Evolutionary conservation across 2,888 invertebrate genomes (phyloP).

Genomic region (Amiota minor): DNA sequence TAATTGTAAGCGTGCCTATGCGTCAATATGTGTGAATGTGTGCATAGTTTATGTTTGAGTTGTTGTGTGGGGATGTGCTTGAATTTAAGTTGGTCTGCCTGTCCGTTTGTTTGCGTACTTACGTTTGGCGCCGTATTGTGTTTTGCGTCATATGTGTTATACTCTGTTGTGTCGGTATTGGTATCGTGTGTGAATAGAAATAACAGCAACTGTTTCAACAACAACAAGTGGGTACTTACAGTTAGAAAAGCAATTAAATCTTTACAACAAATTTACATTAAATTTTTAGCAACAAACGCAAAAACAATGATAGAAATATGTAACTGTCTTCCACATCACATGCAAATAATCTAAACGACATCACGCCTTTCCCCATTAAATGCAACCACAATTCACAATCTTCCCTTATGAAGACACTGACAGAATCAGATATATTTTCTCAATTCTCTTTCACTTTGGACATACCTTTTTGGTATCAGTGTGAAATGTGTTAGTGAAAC

Average conservation of each 20-base stretch:
- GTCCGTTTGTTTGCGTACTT: conserved; percentile 12
- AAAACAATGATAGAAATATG: background rate
- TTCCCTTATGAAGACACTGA: too few species aligned
- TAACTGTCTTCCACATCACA: background rate
- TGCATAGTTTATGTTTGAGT: background rate
- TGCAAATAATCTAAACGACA: background rate
- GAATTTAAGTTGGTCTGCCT: background rate
- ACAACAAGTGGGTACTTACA: background rate
- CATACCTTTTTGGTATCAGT: too few species aligned
- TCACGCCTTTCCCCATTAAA: too few species aligned
- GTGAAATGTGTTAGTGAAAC: too few species aligned
- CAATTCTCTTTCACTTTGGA: too few species aligned
- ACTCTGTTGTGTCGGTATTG: background rate
- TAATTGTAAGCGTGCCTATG: background rate
- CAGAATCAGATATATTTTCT: too few species aligned
- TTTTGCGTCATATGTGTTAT: conserved; percentile 20
- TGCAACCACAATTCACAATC: too few species aligned
- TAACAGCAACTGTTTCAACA: too few species aligned
- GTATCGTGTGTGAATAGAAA: background rate
- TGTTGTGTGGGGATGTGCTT: conserved; percentile 7
- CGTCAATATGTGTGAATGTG: background rate
- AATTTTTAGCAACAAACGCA: background rate
- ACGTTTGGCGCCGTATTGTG: background rate
- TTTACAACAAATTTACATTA: conserved; percentile 11
- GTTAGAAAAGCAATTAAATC: conserved; percentile 25